Evolutionary conservation across 2,797 vertebrate species (phyloP).

Genomic region (Denticeps clupeoides): DNA sequence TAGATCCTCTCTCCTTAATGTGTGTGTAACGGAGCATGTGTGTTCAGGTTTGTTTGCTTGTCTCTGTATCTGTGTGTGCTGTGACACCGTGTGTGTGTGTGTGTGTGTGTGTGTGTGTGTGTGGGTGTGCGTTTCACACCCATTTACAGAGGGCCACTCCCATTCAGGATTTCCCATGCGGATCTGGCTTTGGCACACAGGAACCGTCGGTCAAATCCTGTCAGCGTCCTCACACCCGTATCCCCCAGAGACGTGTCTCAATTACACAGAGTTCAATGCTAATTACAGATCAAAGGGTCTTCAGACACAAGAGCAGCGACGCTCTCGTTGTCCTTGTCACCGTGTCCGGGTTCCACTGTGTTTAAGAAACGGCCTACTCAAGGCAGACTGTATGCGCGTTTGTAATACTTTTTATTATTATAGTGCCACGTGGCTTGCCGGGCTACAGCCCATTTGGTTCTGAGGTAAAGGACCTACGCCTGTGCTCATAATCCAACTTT

Average conservation of each 20-base stretch:
- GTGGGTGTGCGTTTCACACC: not conserved
- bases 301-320: not conserved
- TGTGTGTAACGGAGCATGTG: conserved; percentile 2
- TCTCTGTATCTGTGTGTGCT: not conserved
- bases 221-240: not conserved
- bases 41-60: not conserved
- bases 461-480: too few relatives aligned
- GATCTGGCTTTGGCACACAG: not conserved
- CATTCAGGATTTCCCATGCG: not conserved
- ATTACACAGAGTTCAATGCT: not conserved
- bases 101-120: not conserved
- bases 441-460: too few relatives aligned
- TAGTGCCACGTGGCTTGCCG: too few relatives aligned
- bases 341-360: too few relatives aligned
- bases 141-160: not conserved
- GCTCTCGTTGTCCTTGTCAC: too few relatives aligned
- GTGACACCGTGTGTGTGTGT: not conserved
- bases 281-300: not conserved
- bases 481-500: too few relatives aligned
- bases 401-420: too few relatives aligned
- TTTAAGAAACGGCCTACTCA: too few relatives aligned
- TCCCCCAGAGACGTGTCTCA: not conserved
- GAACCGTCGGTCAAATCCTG: not conserved
- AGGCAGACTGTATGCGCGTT: too few relatives aligned
- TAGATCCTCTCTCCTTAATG: conserved; percentile 10